These are phyloP conservation scores for Sterrhoptilus dennistouni DNA, from an alignment of 2,113 vertebrate genomes.

Conservation along the genomic window DNA sequence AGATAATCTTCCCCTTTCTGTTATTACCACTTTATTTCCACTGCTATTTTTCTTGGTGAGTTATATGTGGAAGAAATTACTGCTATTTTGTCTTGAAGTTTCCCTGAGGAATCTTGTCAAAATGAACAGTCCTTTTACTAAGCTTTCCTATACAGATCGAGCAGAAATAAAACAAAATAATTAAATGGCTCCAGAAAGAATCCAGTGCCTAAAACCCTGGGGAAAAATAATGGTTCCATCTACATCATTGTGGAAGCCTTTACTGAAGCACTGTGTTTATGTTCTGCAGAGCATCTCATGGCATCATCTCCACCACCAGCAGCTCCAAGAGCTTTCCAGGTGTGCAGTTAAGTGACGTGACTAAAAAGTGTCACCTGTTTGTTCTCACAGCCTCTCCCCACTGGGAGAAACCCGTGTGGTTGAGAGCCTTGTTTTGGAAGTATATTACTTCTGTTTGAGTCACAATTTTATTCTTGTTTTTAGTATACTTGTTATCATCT, in stretches of 20 bases:
- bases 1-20: neutral
- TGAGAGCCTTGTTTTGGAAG: conserved; percentile 12
- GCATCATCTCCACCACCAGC: neutral
- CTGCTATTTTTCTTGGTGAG: conserved; percentile 19
- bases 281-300: neutral
- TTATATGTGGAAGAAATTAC: conserved; percentile 42
- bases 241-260: neutral
- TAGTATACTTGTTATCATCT: conserved; percentile 6
- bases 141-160: neutral
- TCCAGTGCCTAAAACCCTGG: conserved; percentile 1
- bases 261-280: neutral
- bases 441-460: conserved; percentile 17
- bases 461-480: conserved; percentile 1
- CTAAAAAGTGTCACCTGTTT: neutral
- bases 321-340: neutral
- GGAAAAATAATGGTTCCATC: neutral
- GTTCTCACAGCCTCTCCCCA: neutral
- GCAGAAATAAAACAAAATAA: conserved; percentile 44
- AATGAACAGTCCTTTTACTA: conserved; percentile 32
- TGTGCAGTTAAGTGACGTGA: neutral
- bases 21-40: conserved; percentile 24
- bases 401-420: neutral
- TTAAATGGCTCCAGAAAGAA: conserved; percentile 45
- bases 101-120: conserved; percentile 39
- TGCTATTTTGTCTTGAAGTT: conserved; percentile 23